phyloP scores from a whole-genome alignment of 2,113 vertebrate species.

The Hypocryptadius cinnamomeus region DNA sequence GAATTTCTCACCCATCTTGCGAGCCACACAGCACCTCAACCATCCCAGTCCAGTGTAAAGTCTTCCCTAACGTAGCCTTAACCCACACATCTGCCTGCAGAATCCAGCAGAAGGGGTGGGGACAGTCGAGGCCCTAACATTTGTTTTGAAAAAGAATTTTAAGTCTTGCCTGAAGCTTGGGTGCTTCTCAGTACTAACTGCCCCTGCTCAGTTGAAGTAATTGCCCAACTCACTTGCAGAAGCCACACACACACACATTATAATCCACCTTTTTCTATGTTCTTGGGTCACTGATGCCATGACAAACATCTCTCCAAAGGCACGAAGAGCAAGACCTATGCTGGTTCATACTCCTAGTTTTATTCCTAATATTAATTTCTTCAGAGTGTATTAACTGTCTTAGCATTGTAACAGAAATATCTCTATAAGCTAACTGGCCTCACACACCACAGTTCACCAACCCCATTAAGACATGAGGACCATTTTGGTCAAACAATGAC shows the following conservation, averaged over 20 bases:
- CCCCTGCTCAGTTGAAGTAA: background rate
- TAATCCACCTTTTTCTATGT: background rate
- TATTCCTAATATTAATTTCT: background rate
- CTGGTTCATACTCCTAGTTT: background rate
- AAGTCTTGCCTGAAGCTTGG: background rate
- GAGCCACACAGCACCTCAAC: background rate
- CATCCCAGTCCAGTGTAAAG: background rate
- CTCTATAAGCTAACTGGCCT: background rate
- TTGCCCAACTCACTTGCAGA: background rate
- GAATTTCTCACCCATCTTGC: background rate
- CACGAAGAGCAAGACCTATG: background rate
- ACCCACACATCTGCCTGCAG: background rate
- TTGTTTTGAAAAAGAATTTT: background rate
- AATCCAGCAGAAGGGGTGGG: background rate
- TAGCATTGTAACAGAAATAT: background rate
- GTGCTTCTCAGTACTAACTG: background rate
- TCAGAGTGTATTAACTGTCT: background rate
- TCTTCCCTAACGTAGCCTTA: accelerated
- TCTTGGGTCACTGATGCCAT: background rate
- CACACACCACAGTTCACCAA: background rate
- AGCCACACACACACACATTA: background rate
- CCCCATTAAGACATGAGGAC: background rate
- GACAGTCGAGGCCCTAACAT: background rate
- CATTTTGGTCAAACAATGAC: background rate
- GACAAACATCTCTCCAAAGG: background rate